Conservation (phyloP, 2,888 invertebrate species). For the Meteorus cinctellus region DNA sequence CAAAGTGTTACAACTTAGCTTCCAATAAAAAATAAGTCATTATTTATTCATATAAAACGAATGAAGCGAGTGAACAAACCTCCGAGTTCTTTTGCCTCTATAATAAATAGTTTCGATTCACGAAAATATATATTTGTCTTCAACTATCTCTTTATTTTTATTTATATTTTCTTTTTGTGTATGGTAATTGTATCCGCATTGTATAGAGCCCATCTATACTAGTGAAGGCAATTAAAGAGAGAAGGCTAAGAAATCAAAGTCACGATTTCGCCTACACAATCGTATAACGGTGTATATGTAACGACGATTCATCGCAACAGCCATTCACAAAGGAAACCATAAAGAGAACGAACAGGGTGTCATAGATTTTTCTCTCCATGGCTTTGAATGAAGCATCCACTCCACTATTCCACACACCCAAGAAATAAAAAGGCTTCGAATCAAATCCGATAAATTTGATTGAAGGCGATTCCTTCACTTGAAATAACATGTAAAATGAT, state of each 20-base stretch:
- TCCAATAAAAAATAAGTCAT: no score
- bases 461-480: no score
- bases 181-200: slow-evolving; percentile 31
- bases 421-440: no score
- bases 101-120: neutral
- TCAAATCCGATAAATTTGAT: no score
- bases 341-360: neutral
- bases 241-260: slow-evolving; percentile 32
- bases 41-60: neutral
- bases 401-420: slow-evolving; percentile 18
- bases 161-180: neutral
- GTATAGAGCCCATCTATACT: neutral
- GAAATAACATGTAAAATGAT: no score
- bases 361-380: slow-evolving; percentile 45
- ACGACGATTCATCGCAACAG: slow-evolving; percentile 18
- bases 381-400: slow-evolving; percentile 63
- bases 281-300: slow-evolving; percentile 13
- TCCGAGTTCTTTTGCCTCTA: neutral
- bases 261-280: slow-evolving; percentile 32
- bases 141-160: neutral
- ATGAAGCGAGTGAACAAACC: neutral
- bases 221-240: slow-evolving; percentile 29
- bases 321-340: slow-evolving; percentile 16
- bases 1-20: no score
- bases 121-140: neutral